Evolutionary conservation across 2,888 invertebrate species (phyloP), one percentile per base, ranked within the genome.

Genomic region (Oscheius myriophilus): DNA sequence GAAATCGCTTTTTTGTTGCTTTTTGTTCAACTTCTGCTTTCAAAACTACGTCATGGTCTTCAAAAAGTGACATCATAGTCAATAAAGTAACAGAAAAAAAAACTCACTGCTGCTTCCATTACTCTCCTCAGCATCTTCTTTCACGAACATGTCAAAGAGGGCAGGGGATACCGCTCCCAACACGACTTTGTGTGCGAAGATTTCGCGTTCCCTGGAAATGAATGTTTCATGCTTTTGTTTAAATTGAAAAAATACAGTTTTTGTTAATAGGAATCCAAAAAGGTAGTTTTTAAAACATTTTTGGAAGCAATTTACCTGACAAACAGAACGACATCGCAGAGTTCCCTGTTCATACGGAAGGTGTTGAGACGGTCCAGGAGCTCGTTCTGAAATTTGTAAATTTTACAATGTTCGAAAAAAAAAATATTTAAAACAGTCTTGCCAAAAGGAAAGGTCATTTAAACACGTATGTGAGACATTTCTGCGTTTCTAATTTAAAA

Each of bases 241-340:
- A 9, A 33, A 6, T 7, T 14, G 16, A n/a, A 43, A 43, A n/a
- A 43, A 43, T 43, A n/a, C 12, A 14, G 45, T 14, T 12, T 14
- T 43, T 14, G 45, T 43, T 43, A 43, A 43, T n/a, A 14, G 12
- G 16, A 43, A 43, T 43, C 12, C n/a, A 43, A 14, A 43, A 43
- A 43, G 45, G 45, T 43, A 14, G 12, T 14, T 43, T 43, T 43
- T 43, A 14, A n/a, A n/a, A n/a, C n/a, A n/a, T n/a, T n/a, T n/a
- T n/a, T n/a, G n/a, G n/a, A n/a, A n/a, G n/a, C n/a, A 16, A 46
- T 25, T n/a, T 42, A 67, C 72, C 90, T 92, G 80, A 91, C 93
- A 87, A 92, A 91, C 83, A 94, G 90, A 84, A 92, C 90, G 81
- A 92, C 92, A 89, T 94, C 94, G 89, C 92, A 94, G 88, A 94